These are phyloP conservation scores for Camponotus floridanus DNA, from an alignment of 1,140 invertebrate species.

Conservation along the genomic window DNA sequence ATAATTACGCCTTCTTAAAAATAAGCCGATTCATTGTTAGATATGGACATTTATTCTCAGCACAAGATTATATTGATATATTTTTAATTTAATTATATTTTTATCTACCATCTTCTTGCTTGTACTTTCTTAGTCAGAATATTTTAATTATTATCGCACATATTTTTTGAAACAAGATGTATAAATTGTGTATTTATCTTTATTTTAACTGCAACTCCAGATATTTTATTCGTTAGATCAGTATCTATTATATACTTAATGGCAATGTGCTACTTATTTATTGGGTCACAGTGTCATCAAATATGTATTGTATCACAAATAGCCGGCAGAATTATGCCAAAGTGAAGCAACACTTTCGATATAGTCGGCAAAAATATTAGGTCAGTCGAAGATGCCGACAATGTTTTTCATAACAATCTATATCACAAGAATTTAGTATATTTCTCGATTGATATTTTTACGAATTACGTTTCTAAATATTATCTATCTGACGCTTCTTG, in stretches of 20 bases:
- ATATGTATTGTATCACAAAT: slow-evolving; percentile 55
- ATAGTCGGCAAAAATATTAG: slow-evolving; percentile 62
- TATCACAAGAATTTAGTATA: slow-evolving; percentile 27
- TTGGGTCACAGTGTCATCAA: slow-evolving; percentile 70
- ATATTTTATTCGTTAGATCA: background rate
- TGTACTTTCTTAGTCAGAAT: background rate
- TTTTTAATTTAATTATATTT: background rate
- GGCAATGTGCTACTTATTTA: slow-evolving; percentile 66
- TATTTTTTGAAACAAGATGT: background rate
- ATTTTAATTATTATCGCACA: background rate
- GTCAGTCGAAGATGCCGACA: slow-evolving; percentile 41
- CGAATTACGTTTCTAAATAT: background rate
- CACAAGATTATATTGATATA: background rate
- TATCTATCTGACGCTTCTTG: background rate
- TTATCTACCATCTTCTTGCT: background rate
- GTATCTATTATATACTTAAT: background rate
- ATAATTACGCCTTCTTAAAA: slow-evolving; percentile 33
- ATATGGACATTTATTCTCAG: background rate
- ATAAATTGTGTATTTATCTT: background rate
- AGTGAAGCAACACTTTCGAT: slow-evolving; percentile 51
- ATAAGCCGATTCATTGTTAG: background rate
- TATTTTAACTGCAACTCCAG: background rate
- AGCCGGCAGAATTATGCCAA: slow-evolving; percentile 72
- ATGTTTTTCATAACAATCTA: background rate
- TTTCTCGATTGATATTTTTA: slow-evolving; percentile 2